Base-by-base conservation (phyloP, 1,140 invertebrate genomes). In the Zaprionus capensis region DNA sequence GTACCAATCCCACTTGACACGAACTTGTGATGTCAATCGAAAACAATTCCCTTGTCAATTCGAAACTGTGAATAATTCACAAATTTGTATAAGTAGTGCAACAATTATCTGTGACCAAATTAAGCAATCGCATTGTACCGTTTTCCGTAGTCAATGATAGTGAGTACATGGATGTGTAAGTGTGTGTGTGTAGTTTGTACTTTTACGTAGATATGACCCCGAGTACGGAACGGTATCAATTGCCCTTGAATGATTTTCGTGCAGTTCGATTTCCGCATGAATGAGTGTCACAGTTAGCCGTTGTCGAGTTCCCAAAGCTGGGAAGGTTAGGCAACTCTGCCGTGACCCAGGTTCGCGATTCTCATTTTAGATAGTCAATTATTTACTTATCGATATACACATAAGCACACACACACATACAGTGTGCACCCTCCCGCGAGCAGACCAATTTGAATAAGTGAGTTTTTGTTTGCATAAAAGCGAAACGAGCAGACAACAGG, bases 71-170 rank as follows among this genome's bases (percentile, higher is more conserved):
- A 80, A 78, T 76, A 74, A 73, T 80, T 76, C 53, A 73, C 68
- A 77, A 78, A 76, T 78, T 71, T 75, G 72, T 75, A 62, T 65
- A 79, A 87, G 67, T 80, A 71, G 73, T 74, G 67, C 69, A 72
- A 51, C 84, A 88, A 87, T 87, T 87, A 84, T 65, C 46, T 76
- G 55, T 51, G 5, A 17, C 71, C 84, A 90, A 87, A 88, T 90
- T 81, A 41, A 71, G 73, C 61, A 56, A 63, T 41, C 49, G 49
- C 57, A 57, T 74, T 75, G 72, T 71, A 58, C 59, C 58, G 31
- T 71, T 56, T 75, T 72, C 57, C 56, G 38, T 22, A 55, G 14
- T 63, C 22, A 31, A 24, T 51, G 36, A 49, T n/a, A 61, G 38
- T 38, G 38, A 26, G 49, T 58, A 59, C 41, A 68, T 68, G 31